Base-by-base conservation (phyloP, 2,113 vertebrate species). In the Climacteris rufus region DNA sequence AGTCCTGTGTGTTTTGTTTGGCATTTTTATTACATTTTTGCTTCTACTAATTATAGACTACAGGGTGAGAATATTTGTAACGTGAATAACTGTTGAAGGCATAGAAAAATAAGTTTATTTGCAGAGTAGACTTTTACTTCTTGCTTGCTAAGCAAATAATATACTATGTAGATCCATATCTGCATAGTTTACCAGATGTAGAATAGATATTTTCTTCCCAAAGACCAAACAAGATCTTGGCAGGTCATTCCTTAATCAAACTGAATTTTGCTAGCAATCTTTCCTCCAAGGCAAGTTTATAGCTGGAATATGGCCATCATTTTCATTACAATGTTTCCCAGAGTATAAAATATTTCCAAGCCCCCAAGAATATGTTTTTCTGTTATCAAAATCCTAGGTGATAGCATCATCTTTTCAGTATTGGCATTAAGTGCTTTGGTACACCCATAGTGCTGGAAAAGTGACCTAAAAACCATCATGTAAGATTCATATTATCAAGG, bases 31-130 rank as follows among this genome's bases (percentile, higher is more conserved):
- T 66, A 47, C 7, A 42, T 84, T 76, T 76, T 90, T 93, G 25
- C 54, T 83, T 68, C 37, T 72, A 52, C 24, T 87, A 89, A 71
- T 93, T 88, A 71, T 53, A 57, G 28, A 45, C 50, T 52, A 76
- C 18, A 69, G 18, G 25, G 18, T 80, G 8, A 61, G 50, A 77
- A 53, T 57, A 76, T 61, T 95, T 90, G 54, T 80, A 54, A 42
- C 27, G 9, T 52, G 60, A 69, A 69, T 42, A 77, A 39, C 33
- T 63, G 39, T 18, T 42, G n/a, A 77, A 94, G 50, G 72, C 30
- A 61, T 13, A 47, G 49, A 95, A 80, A 72, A 83, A 56, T 54
- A 80, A 92, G 24, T 65, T 72, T 21, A 89, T 18, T n/a, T 57
- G 33, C 19, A 77, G 49, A 89, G 6, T 35, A 80, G n/a, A 44